A percentile compares a stretch with the other conserved stretches of the same genome.
Evolutionary conservation across 2,888 invertebrate species (phyloP).

Genomic region (Odontothrips loti): DNA sequence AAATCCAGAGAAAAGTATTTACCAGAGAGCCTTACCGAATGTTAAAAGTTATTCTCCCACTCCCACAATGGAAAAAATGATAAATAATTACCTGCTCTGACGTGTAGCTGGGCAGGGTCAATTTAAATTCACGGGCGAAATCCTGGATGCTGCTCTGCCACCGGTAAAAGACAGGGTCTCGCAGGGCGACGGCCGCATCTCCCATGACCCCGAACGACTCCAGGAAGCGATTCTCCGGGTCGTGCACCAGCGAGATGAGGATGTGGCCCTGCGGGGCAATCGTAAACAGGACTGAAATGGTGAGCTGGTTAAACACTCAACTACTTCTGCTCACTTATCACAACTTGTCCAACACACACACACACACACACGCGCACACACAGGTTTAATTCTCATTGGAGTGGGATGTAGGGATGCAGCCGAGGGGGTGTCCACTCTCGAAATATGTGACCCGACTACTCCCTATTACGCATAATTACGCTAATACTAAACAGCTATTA

Average conservation of each 20-base stretch:
- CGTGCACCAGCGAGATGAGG: constrained; percentile 70
- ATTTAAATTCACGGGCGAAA: constrained; percentile 70
- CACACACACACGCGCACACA: no score
- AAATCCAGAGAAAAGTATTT: no score
- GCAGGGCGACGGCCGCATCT: constrained; percentile 78
- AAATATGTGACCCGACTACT: no score
- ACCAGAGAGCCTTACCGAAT: no score
- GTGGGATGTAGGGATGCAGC: no score
- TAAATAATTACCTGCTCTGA: constrained; percentile 32
- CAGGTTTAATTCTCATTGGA: constrained; percentile 41
- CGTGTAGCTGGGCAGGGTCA: constrained; percentile 62
- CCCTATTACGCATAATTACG: no score
- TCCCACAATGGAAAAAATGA: neutral
- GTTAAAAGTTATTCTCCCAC: neutral
- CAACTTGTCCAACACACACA: no score
- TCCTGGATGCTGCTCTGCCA: constrained; percentile 79
- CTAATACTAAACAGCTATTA: no score
- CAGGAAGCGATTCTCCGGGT: constrained; percentile 71
- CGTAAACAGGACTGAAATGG: no score
- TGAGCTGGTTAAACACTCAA: no score
- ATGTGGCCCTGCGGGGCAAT: constrained; percentile 62
- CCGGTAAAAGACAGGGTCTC: constrained; percentile 81
- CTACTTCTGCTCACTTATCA: no score
- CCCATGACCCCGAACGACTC: constrained; percentile 80
- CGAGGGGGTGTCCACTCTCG: no score